Conservation (phyloP, 2,113 vertebrate genomes). For the Eulacestoma nigropectus region DNA sequence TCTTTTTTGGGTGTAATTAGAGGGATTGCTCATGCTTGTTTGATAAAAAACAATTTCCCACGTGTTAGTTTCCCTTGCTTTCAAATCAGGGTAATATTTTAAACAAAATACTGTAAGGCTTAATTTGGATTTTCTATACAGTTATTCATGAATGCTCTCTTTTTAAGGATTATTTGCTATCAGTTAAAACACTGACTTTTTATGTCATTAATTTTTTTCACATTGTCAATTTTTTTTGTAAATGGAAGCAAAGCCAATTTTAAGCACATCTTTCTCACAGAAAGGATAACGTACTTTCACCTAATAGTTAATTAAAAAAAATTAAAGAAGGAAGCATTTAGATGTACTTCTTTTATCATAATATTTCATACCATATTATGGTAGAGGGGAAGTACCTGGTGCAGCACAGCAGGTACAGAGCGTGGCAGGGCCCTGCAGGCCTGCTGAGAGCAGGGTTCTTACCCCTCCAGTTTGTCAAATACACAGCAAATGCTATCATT, state of each 20-base stretch:
- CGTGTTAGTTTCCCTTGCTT: background rate
- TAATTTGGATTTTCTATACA: background rate
- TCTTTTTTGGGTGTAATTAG: background rate
- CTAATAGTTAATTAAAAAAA: background rate
- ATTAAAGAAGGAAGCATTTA: background rate
- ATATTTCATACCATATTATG: background rate
- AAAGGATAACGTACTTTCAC: background rate
- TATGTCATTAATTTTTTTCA: background rate
- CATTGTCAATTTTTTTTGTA: background rate
- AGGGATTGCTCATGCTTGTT: background rate
- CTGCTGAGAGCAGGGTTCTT: background rate
- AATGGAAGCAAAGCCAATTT: background rate
- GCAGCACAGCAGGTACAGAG: background rate
- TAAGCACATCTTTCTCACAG: background rate
- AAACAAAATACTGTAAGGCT: background rate
- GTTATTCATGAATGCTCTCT: background rate
- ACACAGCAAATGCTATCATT: background rate
- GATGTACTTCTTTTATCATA: background rate
- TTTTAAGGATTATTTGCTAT: background rate
- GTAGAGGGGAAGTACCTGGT: background rate
- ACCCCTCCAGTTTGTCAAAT: background rate
- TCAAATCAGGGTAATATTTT: background rate
- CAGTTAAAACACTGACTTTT: background rate
- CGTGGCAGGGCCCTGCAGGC: accelerated
- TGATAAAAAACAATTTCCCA: background rate